Percentiles rank a stretch among this genome's conserved stretches.
phyloP scores from a whole-genome alignment of 1,140 invertebrate species.

The Drosophila elegans region DNA sequence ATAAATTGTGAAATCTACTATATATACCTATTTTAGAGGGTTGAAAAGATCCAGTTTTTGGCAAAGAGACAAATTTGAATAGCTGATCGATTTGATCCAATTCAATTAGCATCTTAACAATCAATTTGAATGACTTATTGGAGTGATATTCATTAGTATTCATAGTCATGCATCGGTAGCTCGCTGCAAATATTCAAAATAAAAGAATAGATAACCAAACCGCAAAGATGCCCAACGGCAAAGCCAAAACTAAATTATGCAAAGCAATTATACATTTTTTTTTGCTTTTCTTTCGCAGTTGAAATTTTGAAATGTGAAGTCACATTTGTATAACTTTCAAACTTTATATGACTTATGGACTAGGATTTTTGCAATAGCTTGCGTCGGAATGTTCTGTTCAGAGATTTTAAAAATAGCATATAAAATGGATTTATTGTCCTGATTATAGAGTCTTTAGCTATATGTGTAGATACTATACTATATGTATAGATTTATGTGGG shows the following conservation, averaged over 20 bases:
- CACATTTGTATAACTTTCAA: too few relatives aligned
- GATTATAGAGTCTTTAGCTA: too few relatives aligned
- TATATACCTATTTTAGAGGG: neutral
- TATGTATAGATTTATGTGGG: too few relatives aligned
- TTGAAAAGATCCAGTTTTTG: neutral
- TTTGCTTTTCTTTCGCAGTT: neutral
- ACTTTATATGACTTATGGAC: too few relatives aligned
- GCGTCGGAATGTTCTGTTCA: too few relatives aligned
- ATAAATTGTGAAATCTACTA: constrained; percentile 18
- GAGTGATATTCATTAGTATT: constrained; percentile 21
- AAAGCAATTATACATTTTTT: constrained; percentile 1
- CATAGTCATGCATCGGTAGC: constrained; percentile 18
- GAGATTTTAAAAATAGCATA: too few relatives aligned
- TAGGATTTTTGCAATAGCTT: too few relatives aligned
- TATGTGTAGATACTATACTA: too few relatives aligned
- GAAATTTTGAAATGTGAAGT: neutral
- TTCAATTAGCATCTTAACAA: constrained; percentile 36
- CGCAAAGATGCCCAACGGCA: constrained; percentile 2
- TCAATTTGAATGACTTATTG: constrained; percentile 40
- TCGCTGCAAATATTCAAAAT: constrained; percentile 3
- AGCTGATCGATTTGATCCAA: constrained; percentile 23
- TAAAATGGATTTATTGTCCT: too few relatives aligned
- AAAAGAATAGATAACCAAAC: constrained; percentile 14
- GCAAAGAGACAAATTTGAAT: neutral
- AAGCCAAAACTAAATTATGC: constrained; percentile 13